Evolutionary conservation across 2,888 invertebrate genomes (phyloP).

Genomic region (Leucophenga maculata): DNA sequence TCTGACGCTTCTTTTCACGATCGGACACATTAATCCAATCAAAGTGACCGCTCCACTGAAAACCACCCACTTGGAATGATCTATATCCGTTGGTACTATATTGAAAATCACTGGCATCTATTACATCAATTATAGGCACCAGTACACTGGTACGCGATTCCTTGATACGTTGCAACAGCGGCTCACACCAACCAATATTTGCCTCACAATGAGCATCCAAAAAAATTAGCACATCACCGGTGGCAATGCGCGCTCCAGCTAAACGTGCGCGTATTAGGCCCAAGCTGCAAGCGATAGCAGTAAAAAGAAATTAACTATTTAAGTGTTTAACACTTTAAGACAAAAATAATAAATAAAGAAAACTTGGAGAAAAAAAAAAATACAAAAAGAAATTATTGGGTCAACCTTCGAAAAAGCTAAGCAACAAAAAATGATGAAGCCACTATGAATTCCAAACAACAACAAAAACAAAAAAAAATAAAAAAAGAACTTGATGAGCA

Average conservation of each 20-base stretch:
- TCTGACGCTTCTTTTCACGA: slow-evolving; percentile 68
- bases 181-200: slow-evolving; percentile 88
- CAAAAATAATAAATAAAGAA: slow-evolving; percentile 21
- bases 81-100: slow-evolving; percentile 72
- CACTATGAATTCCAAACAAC: slow-evolving; percentile 28
- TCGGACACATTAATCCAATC: slow-evolving; percentile 82
- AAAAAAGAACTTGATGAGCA: slow-evolving; percentile 59
- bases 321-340: slow-evolving; percentile 41
- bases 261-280: slow-evolving; percentile 93
- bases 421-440: slow-evolving; percentile 3
- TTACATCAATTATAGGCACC: slow-evolving; percentile 96
- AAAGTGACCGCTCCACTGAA: slow-evolving; percentile 89
- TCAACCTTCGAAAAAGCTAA: slow-evolving; percentile 46
- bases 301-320: slow-evolving; percentile 45
- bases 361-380: slow-evolving; percentile 22
- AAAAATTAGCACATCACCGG: slow-evolving; percentile 87
- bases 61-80: slow-evolving; percentile 72
- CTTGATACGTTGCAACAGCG: slow-evolving; percentile 88
- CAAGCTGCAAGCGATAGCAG: slow-evolving; percentile 73
- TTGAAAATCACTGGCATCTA: slow-evolving; percentile 77
- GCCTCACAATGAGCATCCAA: slow-evolving; percentile 94
- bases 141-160: slow-evolving; percentile 85
- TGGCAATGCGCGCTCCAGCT: slow-evolving; percentile 87
- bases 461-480: slow-evolving; percentile 42
- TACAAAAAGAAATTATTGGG: slow-evolving; percentile 37